Conservation (phyloP, 1,140 invertebrate genomes). For the Habropoda laboriosa region DNA sequence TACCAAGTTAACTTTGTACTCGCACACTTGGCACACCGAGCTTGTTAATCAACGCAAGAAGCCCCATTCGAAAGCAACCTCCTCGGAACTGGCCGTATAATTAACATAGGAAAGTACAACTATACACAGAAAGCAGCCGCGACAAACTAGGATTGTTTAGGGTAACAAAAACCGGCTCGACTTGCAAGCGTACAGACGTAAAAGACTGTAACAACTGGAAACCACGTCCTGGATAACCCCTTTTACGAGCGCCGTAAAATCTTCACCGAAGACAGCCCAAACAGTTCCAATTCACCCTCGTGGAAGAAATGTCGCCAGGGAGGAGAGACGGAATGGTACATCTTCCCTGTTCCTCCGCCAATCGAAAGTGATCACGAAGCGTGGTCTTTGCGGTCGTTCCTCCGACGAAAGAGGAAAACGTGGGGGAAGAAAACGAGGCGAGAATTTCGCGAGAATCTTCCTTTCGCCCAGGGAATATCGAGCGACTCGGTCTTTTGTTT, state of each 20-base stretch:
- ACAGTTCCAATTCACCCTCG: too few relatives aligned
- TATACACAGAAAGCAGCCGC: too few relatives aligned
- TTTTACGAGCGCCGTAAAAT: conserved; percentile 15
- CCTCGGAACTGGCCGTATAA: too few relatives aligned
- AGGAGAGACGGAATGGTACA: neutral
- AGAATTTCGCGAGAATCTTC: conserved; percentile 8
- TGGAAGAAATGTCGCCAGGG: neutral
- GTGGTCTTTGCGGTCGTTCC: too few relatives aligned
- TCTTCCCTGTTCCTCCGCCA: neutral
- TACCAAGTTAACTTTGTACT: too few relatives aligned
- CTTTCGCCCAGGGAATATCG: neutral
- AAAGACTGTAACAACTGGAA: neutral
- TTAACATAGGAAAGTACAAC: neutral
- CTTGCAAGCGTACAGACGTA: neutral
- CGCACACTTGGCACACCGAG: too few relatives aligned
- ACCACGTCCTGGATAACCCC: neutral
- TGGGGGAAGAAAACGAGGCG: neutral
- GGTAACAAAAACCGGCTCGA: neutral
- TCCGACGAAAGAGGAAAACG: neutral
- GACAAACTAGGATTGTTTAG: neutral
- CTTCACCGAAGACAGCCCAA: neutral
- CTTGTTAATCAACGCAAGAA: too few relatives aligned
- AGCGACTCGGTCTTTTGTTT: conserved; percentile 5
- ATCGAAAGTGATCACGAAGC: neutral
- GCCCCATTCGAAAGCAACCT: too few relatives aligned